Evolutionary conservation across 2,888 invertebrate genomes (phyloP).

Genomic region (Dastarcus helophoroides): DNA sequence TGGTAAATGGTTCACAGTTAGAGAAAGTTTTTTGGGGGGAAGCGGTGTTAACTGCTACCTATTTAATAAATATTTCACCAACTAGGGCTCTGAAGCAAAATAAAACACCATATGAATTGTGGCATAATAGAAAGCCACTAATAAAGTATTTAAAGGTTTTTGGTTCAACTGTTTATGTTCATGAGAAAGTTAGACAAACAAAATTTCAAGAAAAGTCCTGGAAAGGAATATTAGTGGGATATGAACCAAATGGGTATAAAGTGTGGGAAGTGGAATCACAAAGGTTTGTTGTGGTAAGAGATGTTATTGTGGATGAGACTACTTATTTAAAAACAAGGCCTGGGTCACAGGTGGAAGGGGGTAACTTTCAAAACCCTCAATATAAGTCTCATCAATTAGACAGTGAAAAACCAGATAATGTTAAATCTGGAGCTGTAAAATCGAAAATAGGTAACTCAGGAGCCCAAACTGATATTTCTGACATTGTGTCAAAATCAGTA

Average conservation of each 20-base stretch:
- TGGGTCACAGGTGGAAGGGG: too few species aligned
- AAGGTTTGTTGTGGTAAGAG: too few species aligned
- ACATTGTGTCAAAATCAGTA: too few species aligned
- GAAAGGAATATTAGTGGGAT: slow-evolving; percentile 27
- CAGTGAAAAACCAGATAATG: too few species aligned
- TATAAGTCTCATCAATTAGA: too few species aligned
- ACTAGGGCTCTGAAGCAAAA: slow-evolving; percentile 20
- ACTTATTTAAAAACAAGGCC: too few species aligned
- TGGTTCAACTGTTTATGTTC: slow-evolving; percentile 25
- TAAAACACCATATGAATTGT: slow-evolving; percentile 29
- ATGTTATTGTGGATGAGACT: too few species aligned
- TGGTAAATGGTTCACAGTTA: slow-evolving; percentile 23
- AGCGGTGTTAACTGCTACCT: slow-evolving; percentile 23
- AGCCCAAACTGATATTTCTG: too few species aligned
- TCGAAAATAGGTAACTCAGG: too few species aligned
- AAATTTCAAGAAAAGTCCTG: slow-evolving; percentile 28
- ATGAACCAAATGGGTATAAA: slow-evolving; percentile 27
- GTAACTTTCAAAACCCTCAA: too few species aligned
- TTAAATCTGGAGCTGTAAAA: too few species aligned
- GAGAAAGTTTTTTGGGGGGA: slow-evolving; percentile 3
- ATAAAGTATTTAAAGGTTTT: slow-evolving; percentile 23
- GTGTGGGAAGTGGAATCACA: too few species aligned
- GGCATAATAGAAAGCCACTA: slow-evolving; percentile 25
- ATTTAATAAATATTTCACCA: slow-evolving; percentile 25
- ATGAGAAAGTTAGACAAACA: slow-evolving; percentile 23